phyloP scores from a whole-genome alignment of 2,888 invertebrate genomes.

The Apoda limacodes region DNA sequence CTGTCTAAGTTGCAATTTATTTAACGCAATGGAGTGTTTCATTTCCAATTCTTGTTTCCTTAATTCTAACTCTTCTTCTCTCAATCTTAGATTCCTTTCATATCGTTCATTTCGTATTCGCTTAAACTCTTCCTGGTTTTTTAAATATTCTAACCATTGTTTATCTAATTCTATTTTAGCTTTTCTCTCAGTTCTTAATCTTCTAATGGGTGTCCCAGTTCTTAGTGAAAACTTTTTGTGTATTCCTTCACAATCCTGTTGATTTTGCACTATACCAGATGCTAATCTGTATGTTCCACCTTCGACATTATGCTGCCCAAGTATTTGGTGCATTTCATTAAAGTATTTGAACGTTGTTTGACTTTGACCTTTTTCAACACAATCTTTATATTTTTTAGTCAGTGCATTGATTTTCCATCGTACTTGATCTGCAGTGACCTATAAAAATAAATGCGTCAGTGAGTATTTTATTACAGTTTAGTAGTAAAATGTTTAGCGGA shows the following conservation, averaged over 20 bases:
- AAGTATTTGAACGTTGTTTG: conserved; percentile 39
- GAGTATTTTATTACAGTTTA: neutral
- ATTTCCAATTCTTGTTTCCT: conserved; percentile 43
- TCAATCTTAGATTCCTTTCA: conserved; percentile 39
- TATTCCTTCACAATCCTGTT: conserved; percentile 26
- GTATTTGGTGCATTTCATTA: conserved; percentile 51
- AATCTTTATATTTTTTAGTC: conserved; percentile 48
- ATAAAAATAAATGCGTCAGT: too few relatives aligned
- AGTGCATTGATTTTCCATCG: conserved; percentile 50
- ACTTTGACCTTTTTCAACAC: conserved; percentile 41
- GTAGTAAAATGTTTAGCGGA: too few relatives aligned
- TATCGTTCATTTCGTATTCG: conserved; percentile 37
- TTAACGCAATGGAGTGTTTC: conserved; percentile 42
- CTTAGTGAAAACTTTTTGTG: conserved; percentile 23
- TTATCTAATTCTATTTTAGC: conserved; percentile 45
- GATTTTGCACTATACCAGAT: conserved; percentile 33
- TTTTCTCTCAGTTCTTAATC: conserved; percentile 37
- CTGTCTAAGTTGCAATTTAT: conserved; percentile 40
- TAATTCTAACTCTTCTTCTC: conserved; percentile 41
- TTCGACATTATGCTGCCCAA: conserved; percentile 35
- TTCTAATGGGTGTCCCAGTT: conserved; percentile 34
- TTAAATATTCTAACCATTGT: conserved; percentile 46
- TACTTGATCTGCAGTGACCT: conserved; percentile 49
- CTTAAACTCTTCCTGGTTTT: conserved; percentile 40
- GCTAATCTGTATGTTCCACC: conserved; percentile 36